Conservation (phyloP, 2,113 vertebrate species). For the human region DNA sequence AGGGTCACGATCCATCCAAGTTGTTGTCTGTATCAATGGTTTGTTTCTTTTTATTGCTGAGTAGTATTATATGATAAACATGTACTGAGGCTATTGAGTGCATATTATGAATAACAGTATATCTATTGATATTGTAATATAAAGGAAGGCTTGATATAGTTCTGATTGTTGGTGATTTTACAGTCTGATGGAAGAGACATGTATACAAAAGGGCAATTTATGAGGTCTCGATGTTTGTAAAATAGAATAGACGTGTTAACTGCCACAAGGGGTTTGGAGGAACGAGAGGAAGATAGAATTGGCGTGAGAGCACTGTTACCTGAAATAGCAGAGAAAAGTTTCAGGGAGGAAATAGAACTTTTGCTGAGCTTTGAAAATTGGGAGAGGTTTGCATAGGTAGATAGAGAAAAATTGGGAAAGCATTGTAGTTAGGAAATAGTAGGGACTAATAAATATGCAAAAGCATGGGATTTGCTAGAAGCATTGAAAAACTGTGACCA, state of each 20-base stretch:
- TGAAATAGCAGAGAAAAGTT: slow-evolving; percentile 12
- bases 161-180: slow-evolving; percentile 24
- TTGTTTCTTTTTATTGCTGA: slow-evolving; percentile 47
- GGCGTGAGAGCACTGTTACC: not conserved
- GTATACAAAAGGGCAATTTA: not conserved
- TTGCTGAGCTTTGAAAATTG: slow-evolving; percentile 26
- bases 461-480: not conserved
- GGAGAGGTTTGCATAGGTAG: not conserved
- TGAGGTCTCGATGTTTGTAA: slow-evolving; percentile 5
- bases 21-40: not conserved
- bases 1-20: not conserved
- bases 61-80: not conserved
- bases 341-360: not conserved
- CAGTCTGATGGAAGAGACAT: not conserved
- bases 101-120: not conserved
- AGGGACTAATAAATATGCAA: not conserved
- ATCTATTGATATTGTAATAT: slow-evolving; percentile 17
- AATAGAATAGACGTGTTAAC: not conserved
- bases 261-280: slow-evolving; percentile 3
- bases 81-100: not conserved
- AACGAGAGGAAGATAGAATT: not conserved
- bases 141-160: slow-evolving; percentile 25
- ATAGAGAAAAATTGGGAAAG: not conserved
- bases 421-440: slow-evolving; percentile 6
- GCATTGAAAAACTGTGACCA: not conserved